Evolutionary conservation across 2,113 vertebrate species (phyloP).

Genomic region (Chaetorhynchus papuensis): DNA sequence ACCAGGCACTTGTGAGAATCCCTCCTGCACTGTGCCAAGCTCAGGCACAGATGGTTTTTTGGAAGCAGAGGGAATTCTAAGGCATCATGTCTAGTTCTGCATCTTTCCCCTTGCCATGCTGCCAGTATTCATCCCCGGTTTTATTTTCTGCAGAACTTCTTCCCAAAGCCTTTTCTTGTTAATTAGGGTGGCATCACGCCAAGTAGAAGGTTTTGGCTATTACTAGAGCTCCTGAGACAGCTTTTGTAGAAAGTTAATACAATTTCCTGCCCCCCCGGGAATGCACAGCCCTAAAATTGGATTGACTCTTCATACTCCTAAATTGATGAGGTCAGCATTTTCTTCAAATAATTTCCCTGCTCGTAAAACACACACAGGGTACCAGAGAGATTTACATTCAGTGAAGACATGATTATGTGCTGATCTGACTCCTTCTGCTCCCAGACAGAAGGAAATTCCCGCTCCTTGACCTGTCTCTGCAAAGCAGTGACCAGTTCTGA

Average conservation of each 20-base stretch:
- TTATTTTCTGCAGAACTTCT: not conserved
- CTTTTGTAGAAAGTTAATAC: constrained; percentile 10
- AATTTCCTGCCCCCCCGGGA: not conserved
- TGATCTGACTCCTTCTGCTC: not conserved
- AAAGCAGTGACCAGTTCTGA: not conserved
- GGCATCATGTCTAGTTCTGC: not conserved
- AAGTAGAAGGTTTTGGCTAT: constrained; percentile 15
- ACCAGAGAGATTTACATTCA: not conserved
- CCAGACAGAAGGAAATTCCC: not conserved
- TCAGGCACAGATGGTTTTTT: not conserved
- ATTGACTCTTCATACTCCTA: not conserved
- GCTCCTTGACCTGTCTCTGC: not conserved
- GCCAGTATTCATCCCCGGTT: not conserved
- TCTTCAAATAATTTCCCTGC: not conserved
- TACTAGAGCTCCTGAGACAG: constrained; percentile 2
- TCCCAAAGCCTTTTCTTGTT: not conserved
- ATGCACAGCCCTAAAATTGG: not conserved
- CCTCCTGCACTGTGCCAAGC: not conserved
- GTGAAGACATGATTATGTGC: not conserved
- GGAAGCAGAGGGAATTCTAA: not conserved
- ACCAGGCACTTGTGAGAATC: not conserved
- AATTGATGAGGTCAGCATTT: constrained; percentile 15
- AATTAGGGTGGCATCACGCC: not conserved
- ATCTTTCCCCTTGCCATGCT: not conserved
- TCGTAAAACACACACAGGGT: not conserved